Conservation (phyloP, 2,113 vertebrate genomes). For the Oxyruncus cristatus region DNA sequence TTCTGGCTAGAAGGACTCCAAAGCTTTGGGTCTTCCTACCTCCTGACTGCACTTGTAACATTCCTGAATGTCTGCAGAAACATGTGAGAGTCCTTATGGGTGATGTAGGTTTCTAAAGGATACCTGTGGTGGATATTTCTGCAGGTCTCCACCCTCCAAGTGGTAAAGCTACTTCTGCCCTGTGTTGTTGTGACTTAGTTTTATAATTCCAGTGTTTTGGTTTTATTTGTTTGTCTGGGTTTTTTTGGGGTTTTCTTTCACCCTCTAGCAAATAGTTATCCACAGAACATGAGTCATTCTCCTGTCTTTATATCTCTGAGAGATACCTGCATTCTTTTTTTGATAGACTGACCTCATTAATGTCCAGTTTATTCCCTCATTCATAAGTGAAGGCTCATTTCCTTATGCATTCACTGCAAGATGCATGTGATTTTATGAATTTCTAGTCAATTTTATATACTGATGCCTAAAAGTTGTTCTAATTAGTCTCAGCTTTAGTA, state of each 20-base stretch:
- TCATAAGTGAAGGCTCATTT: not conserved
- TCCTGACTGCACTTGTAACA: not conserved
- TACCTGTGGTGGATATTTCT: not conserved
- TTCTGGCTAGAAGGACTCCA: not conserved
- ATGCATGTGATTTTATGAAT: not conserved
- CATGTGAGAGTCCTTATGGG: too few relatives aligned
- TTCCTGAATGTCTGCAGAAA: not conserved
- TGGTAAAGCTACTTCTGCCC: not conserved
- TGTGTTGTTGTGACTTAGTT: not conserved
- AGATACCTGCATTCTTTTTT: not conserved
- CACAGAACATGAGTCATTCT: not conserved
- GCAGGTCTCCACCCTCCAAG: not conserved
- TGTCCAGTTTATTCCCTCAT: not conserved
- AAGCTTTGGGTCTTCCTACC: not conserved
- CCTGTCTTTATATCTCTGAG: not conserved
- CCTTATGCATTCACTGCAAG: not conserved
- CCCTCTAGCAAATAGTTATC: not conserved
- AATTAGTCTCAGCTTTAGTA: not conserved
- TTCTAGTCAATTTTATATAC: not conserved
- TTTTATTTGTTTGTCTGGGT: not conserved
- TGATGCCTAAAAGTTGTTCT: not conserved
- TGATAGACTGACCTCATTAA: not conserved
- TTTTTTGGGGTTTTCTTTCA: not conserved
- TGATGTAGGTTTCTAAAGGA: not conserved
- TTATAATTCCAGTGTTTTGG: not conserved